Base-by-base conservation (phyloP, 23 tunicate genomes). In the Aplidium turbinatum region DNA sequence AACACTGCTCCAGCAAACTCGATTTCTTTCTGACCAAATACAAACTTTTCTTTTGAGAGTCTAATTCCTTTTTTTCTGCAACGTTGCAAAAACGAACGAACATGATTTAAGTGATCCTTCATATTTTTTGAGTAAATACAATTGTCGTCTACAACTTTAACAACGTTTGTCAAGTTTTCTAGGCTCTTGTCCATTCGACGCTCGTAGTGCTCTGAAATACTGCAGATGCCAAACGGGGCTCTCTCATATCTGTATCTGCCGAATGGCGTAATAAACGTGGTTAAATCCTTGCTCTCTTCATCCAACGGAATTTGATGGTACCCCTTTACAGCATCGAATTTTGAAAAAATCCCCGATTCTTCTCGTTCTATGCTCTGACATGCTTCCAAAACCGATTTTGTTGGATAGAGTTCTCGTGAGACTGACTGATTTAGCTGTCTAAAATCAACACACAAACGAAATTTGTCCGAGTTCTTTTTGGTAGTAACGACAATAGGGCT, bases 391-490 rank as follows among this genome's bases (percentile, higher is more conserved):
- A 29, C 67, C 3, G 35, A 26, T 25, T 27, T 27, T 9, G 35
- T 60, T 26, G 35, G 19, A 60, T 60, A 29, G 23, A 4, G 34
- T 30, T 60, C 67, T 26, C 67, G 35, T 25, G 36, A 9, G 6
- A 27, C 35, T 18, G 35, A 60, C 31, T 22, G 35, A 30, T 60
- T 60, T 29, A 60, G 36, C 6, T 60, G 67, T 29, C 67, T 11
- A 29, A 60, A 60, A n/a, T 60, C 67, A 5, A 60, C 67, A 30
- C 67, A 60, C 36, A 60, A 60, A 5, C 67, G 35, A 29, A 60
- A 5, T n/a, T 54, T 54, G 13, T 42, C 48, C 48, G 48, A 42
- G 48, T 42, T 42, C 9, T 9, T 42, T 42, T 42, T 42, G 9
- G 13, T 42, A 9, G 48, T 42, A n/a, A n/a, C n/a, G n/a, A n/a